Base-by-base conservation (phyloP, 2,113 vertebrate genomes). In the Neogale vison region DNA sequence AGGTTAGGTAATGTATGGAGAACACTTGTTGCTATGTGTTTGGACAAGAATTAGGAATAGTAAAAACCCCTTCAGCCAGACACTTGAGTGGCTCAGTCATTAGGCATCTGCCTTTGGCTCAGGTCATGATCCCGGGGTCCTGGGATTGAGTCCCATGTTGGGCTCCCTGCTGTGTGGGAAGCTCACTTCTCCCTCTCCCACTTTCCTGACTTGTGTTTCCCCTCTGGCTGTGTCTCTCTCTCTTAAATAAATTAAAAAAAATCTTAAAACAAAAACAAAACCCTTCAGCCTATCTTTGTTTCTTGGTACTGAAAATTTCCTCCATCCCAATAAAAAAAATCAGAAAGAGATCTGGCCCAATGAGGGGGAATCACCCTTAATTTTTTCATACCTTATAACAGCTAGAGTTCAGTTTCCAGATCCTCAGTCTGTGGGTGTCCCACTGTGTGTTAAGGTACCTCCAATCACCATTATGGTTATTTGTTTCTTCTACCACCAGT, bases 321-420 rank as follows among this genome's bases (percentile, higher is more conserved):
- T 84, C 50, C 17, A 65, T 83, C 39, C 36, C 29, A 89, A 52
- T 47, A 92, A 81, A 95, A 91, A 94, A 61, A 77, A 93, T 85
- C 26, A 95, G 83, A 95, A 95, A 55, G 45, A 69, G 21, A 13
- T 72, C 47, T 88, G 39, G 15, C 1, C 29, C 50, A 69, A 21
- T 76, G 15, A 90, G 39, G 36, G 5, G 4, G n/a, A n/a, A 80
- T 63, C 36, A 67, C 20, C 31, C 4, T 29, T 85, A 29, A 57
- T 47, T 93, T 93, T 89, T 31, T 57, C 34, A 72, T n/a, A 90
- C 29, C 10, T 71, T 59, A 14, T 61, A 52, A 65, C 12, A 92
- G 63, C 8, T 24, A 23, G 74, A 34, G 8, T 57, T 74, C 21
- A 82, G 2, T 59, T 34, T 42, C 52, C 6, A 39, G 36, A 77